Conservation (phyloP, 2,113 vertebrate species). For the Mobula hypostoma region DNA sequence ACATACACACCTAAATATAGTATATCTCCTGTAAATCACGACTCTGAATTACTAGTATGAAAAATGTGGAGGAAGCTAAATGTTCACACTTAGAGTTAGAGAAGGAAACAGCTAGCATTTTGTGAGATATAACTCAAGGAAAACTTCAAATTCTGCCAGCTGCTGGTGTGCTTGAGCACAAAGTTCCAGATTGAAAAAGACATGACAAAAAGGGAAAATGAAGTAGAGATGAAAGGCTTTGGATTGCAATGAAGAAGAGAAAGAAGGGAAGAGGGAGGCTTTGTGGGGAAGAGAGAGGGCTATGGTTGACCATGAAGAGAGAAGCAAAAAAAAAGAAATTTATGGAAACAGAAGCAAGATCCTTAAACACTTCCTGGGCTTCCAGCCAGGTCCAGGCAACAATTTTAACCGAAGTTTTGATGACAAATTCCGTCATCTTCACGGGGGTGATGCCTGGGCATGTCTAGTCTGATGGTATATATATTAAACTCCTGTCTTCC, state of each 20-base stretch:
- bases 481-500: no score
- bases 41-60: neutral
- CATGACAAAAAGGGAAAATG: neutral
- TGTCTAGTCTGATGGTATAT: no score
- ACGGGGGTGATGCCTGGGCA: no score
- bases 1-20: neutral
- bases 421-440: no score
- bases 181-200: neutral
- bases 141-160: neutral
- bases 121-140: neutral
- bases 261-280: neutral
- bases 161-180: neutral
- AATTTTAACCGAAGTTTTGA: no score
- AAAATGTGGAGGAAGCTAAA: neutral
- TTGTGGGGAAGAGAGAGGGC: neutral
- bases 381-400: no score
- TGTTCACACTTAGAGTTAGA: neutral
- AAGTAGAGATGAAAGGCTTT: neutral
- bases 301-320: neutral
- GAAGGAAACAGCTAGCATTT: neutral
- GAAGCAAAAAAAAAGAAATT: neutral
- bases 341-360: neutral
- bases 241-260: neutral
- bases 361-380: no score
- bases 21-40: neutral